Evolutionary conservation across 2,888 invertebrate genomes (phyloP).

Genomic region (Macrophya annulata): DNA sequence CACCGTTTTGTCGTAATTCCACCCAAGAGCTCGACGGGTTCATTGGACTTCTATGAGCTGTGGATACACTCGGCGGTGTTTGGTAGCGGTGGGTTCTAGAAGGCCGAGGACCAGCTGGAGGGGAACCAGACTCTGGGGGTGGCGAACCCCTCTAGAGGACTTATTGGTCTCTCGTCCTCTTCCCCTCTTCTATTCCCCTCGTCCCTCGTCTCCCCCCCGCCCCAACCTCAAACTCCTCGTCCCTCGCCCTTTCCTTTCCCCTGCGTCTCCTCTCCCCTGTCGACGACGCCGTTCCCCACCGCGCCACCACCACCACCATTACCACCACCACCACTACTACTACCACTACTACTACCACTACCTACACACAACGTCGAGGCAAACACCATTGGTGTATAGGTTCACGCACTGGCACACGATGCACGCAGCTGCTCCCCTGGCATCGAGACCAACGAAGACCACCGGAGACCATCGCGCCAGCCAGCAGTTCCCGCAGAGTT

Average conservation of each 20-base stretch:
- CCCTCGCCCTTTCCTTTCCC: slow-evolving; percentile 59
- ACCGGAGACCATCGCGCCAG: slow-evolving; percentile 51
- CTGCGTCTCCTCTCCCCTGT: slow-evolving; percentile 24
- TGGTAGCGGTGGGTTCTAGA: slow-evolving; percentile 35
- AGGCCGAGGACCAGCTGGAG: slow-evolving; percentile 40
- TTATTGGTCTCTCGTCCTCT: slow-evolving; percentile 61
- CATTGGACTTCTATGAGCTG: slow-evolving; percentile 19
- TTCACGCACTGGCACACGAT: slow-evolving; percentile 72
- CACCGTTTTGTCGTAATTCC: slow-evolving; percentile 2
- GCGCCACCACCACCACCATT: slow-evolving; percentile 20
- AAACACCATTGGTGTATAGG: slow-evolving; percentile 74
- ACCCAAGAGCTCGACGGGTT: background rate
- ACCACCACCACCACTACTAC: background rate
- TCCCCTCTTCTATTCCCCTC: slow-evolving; percentile 57
- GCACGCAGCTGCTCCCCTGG: slow-evolving; percentile 71
- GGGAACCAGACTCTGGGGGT: slow-evolving; percentile 67
- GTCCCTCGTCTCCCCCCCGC: slow-evolving; percentile 58
- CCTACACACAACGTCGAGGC: slow-evolving; percentile 4
- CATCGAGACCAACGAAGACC: slow-evolving; percentile 53
- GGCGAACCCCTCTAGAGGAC: slow-evolving; percentile 71
- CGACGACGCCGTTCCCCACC: slow-evolving; percentile 36
- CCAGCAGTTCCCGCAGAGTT: slow-evolving; percentile 48
- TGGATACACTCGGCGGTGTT: slow-evolving; percentile 20
- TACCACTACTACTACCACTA: slow-evolving; percentile 4
- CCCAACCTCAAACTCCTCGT: slow-evolving; percentile 65